Conservation (phyloP, 1,140 invertebrate species). For the Neuroterus valhalla region DNA sequence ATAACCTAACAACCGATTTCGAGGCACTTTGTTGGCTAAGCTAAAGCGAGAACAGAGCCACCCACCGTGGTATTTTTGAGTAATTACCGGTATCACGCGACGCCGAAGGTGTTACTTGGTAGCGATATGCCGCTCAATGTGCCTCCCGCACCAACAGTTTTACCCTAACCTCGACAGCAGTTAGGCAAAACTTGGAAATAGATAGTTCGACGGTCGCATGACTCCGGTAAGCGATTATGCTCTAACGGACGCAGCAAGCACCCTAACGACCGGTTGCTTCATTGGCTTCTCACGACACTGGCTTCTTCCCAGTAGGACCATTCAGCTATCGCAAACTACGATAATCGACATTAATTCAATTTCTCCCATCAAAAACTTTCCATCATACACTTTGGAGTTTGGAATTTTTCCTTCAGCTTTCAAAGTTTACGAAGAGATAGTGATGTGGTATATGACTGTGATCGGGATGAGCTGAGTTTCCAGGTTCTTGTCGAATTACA, state of each 20-base stretch:
- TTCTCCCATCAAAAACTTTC: slow-evolving; percentile 24
- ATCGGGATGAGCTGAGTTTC: no score
- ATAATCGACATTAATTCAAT: slow-evolving; percentile 12
- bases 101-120: slow-evolving; percentile 64
- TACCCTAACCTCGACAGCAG: slow-evolving; percentile 51
- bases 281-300: slow-evolving; percentile 63
- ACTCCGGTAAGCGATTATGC: slow-evolving; percentile 68
- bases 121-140: slow-evolving; percentile 43
- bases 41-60: slow-evolving; percentile 66
- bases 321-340: not conserved
- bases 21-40: slow-evolving; percentile 65
- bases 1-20: slow-evolving; percentile 65
- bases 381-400: not conserved
- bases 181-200: slow-evolving; percentile 68
- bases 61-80: slow-evolving; percentile 65
- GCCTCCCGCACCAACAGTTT: slow-evolving; percentile 38
- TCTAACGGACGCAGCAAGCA: slow-evolving; percentile 58
- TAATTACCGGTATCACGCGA: slow-evolving; percentile 73
- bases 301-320: slow-evolving; percentile 40
- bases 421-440: slow-evolving; percentile 10
- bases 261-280: slow-evolving; percentile 68
- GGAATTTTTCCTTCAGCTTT: not conserved
- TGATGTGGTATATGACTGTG: not conserved
- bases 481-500: no score
- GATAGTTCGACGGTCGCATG: slow-evolving; percentile 66